Evolutionary conservation across 2,113 vertebrate species (phyloP).

Genomic region (Noturus placidus): DNA sequence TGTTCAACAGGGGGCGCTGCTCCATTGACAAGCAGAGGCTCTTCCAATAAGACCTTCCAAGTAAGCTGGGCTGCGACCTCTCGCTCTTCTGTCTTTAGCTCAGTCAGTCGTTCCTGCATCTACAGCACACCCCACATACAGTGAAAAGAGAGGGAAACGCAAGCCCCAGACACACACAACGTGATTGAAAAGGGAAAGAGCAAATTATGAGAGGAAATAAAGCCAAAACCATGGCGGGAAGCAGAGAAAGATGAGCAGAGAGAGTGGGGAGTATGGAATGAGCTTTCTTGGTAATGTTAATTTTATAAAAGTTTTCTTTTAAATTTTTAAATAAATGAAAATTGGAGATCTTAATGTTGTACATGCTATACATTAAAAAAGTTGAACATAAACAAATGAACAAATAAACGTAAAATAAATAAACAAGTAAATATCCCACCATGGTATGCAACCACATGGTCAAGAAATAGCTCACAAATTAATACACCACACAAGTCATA

Average conservation of each 20-base stretch:
- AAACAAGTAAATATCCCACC: neutral
- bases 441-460: neutral
- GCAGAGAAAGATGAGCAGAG: neutral
- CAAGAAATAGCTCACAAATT: neutral
- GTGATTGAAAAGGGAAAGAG: neutral
- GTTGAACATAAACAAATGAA: neutral
- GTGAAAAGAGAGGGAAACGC: neutral
- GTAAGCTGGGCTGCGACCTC: slow-evolving; percentile 77
- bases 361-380: neutral
- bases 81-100: slow-evolving; percentile 83
- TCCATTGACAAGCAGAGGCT: slow-evolving; percentile 84
- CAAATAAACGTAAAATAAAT: neutral
- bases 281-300: neutral
- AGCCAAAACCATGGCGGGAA: neutral
- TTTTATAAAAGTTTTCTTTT: neutral
- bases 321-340: neutral
- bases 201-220: neutral
- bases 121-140: slow-evolving; percentile 53
- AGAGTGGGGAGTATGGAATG: neutral
- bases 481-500: neutral
- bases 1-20: slow-evolving; percentile 55
- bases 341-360: neutral
- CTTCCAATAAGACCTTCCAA: slow-evolving; percentile 79
- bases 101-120: slow-evolving; percentile 85
- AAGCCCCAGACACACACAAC: neutral